Conservation (phyloP, 2,797 vertebrate species). For the Squalus acanthias region DNA sequence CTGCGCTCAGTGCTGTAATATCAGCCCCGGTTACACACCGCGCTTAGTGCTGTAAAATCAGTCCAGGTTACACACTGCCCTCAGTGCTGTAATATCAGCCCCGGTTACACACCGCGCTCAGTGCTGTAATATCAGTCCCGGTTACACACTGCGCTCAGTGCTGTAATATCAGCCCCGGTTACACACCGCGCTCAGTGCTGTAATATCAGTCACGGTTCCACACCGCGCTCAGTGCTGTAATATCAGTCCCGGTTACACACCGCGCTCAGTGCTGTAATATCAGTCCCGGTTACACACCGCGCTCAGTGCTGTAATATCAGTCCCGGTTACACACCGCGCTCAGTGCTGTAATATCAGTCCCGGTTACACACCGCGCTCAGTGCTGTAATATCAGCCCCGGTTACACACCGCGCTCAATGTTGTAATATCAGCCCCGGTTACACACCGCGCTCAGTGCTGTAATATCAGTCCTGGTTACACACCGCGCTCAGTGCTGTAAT, state of each 20-base stretch:
- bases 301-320: neutral
- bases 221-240: neutral
- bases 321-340: neutral
- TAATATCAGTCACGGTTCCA: neutral
- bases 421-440: too few relatives aligned
- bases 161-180: neutral
- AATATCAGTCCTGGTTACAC: too few relatives aligned
- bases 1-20: neutral
- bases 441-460: neutral
- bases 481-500: too few relatives aligned
- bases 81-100: neutral
- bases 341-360: neutral
- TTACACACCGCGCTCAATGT: too few relatives aligned
- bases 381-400: too few relatives aligned
- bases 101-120: neutral
- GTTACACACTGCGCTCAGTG: neutral
- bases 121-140: neutral
- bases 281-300: neutral
- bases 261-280: neutral
- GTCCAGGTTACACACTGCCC: neutral
- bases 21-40: neutral
- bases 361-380: too few relatives aligned
- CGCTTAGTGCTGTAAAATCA: neutral
- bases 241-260: neutral
- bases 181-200: neutral